Conservation (phyloP, 2,888 invertebrate genomes). For the Malacosoma neustria region DNA sequence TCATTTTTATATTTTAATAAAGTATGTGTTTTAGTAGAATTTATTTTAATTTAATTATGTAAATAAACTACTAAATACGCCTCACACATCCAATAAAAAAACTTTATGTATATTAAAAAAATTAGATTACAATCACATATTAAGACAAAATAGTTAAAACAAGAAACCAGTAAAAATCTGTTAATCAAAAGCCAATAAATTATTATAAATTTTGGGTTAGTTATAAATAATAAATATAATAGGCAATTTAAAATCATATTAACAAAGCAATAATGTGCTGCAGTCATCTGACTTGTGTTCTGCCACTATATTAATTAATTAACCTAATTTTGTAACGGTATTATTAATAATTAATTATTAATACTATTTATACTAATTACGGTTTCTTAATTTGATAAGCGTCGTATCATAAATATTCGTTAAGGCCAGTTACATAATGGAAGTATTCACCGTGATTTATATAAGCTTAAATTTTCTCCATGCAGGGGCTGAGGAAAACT, state of each 20-base stretch:
- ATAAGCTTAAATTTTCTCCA: no score
- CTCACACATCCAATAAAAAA: background rate
- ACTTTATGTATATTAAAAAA: slow-evolving; percentile 3
- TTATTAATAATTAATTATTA: slow-evolving; percentile 1
- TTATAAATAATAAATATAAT: slow-evolving; percentile 21
- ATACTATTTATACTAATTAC: background rate
- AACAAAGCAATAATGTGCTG: slow-evolving; percentile 10
- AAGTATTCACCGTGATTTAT: no score
- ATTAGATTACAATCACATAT: slow-evolving; percentile 7
- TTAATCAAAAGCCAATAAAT: background rate
- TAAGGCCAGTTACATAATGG: background rate
- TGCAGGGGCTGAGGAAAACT: no score
- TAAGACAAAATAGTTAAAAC: slow-evolving; percentile 5
- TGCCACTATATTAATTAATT: slow-evolving; percentile 13
- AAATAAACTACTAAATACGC: no score
- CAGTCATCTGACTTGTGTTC: slow-evolving; percentile 10
- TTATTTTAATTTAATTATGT: no score
- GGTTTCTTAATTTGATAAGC: background rate
- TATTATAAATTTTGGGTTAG: background rate
- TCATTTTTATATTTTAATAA: no score
- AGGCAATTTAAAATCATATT: slow-evolving; percentile 20
- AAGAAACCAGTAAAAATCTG: background rate
- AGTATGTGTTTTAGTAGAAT: no score
- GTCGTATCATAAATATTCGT: background rate
- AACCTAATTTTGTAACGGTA: slow-evolving; percentile 10